phyloP scores from a whole-genome alignment of 2,113 vertebrate genomes.

The Scalopus aquaticus region DNA sequence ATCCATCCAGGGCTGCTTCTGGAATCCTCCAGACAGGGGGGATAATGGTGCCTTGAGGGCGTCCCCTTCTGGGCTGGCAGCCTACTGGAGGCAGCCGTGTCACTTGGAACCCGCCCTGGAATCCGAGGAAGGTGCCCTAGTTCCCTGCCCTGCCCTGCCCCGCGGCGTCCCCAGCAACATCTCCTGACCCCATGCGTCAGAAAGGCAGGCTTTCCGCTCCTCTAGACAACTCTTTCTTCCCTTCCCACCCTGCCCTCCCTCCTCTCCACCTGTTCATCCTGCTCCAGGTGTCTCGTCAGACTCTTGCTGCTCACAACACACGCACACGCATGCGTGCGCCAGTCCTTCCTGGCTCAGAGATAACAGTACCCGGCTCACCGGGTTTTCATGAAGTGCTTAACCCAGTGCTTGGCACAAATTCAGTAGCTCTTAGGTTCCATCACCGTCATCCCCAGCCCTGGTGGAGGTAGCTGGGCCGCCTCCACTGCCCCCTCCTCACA shows the following conservation, averaged over 20 bases:
- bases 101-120: background rate
- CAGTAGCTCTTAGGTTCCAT: background rate
- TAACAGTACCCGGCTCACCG: background rate
- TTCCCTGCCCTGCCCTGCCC: constrained; percentile 6
- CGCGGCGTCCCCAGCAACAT: background rate
- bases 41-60: background rate
- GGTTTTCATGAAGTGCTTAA: background rate
- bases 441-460: background rate
- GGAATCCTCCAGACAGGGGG: background rate
- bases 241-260: background rate
- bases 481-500: background rate
- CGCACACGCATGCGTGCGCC: too few relatives aligned
- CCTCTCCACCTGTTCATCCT: background rate
- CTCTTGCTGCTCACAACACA: background rate
- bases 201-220: background rate
- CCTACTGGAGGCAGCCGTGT: background rate
- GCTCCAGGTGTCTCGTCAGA: background rate
- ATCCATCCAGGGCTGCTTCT: background rate
- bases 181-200: constrained; percentile 26
- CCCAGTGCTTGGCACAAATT: background rate
- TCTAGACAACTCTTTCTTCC: background rate
- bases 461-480: background rate
- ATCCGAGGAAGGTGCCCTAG: constrained; percentile 62
- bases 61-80: background rate
- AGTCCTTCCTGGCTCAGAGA: background rate